Evolutionary conservation across 1,140 invertebrate species (phyloP).

Genomic region (Platorchestia sp.): DNA sequence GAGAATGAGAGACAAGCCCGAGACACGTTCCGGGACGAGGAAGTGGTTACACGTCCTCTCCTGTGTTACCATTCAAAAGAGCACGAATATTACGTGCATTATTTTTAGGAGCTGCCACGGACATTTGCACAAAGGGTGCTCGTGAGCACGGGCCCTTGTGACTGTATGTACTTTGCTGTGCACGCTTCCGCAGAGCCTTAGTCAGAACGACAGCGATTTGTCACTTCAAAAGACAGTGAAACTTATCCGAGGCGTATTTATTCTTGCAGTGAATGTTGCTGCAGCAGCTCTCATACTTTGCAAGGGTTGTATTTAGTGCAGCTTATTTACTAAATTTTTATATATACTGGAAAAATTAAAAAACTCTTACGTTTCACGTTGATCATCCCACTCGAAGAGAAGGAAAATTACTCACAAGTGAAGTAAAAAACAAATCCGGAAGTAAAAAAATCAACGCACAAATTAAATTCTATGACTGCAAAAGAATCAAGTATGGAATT

Average conservation of each 20-base stretch:
- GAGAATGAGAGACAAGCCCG: neutral
- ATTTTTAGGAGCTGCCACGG: neutral
- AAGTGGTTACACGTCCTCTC: neutral
- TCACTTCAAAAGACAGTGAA: neutral
- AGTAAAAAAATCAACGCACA: no score
- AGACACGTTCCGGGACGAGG: constrained; percentile 3
- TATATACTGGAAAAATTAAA: no score
- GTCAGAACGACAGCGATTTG: neutral
- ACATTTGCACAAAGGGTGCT: neutral
- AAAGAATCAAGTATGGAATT: no score
- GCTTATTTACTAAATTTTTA: no score
- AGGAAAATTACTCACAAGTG: no score
- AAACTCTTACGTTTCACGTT: no score
- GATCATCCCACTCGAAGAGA: no score
- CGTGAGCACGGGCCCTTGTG: neutral
- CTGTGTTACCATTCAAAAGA: constrained; percentile 5
- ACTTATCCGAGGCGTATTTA: neutral
- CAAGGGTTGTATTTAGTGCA: no score
- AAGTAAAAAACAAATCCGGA: no score
- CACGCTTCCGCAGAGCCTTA: neutral
- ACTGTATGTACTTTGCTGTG: neutral
- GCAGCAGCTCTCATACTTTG: no score
- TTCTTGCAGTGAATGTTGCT: neutral
- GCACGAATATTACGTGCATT: constrained; percentile 22
- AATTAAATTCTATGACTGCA: no score